Evolutionary conservation across 2,888 invertebrate genomes (phyloP).

Genomic region (Dysmachus trigonus): DNA sequence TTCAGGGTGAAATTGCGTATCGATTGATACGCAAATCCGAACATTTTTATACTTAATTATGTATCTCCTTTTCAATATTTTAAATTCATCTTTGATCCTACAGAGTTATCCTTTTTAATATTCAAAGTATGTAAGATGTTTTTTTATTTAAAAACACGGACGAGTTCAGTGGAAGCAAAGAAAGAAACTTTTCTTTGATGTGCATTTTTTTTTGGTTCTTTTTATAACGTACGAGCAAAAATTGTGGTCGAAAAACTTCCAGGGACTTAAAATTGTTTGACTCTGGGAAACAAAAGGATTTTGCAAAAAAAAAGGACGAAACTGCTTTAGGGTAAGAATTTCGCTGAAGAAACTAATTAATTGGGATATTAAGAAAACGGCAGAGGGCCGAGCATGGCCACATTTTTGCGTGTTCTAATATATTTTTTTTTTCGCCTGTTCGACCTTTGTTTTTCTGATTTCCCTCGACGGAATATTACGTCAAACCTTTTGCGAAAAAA

Average conservation of each 20-base stretch:
- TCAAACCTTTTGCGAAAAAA: slow-evolving; percentile 4
- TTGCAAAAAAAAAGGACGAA: background rate
- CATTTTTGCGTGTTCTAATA: background rate
- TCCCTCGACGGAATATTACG: background rate
- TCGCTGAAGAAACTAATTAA: slow-evolving; percentile 11
- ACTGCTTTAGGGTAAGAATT: background rate
- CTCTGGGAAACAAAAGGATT: background rate
- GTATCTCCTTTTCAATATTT: background rate
- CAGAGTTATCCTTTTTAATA: background rate
- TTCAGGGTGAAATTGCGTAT: background rate
- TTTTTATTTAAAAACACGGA: background rate
- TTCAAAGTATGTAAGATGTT: too few species aligned
- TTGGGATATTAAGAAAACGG: slow-evolving; percentile 15
- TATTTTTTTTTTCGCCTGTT: background rate
- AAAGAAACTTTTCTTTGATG: background rate
- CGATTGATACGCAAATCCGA: background rate
- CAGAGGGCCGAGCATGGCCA: background rate
- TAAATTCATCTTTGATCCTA: background rate
- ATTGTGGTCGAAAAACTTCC: background rate
- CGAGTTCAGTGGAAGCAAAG: background rate
- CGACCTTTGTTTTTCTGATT: background rate
- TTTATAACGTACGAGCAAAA: background rate
- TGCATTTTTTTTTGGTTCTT: background rate
- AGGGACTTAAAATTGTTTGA: background rate
- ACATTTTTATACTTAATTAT: background rate